Conservation (phyloP, 2,113 vertebrate species). For the Sapajus apella region DNA sequence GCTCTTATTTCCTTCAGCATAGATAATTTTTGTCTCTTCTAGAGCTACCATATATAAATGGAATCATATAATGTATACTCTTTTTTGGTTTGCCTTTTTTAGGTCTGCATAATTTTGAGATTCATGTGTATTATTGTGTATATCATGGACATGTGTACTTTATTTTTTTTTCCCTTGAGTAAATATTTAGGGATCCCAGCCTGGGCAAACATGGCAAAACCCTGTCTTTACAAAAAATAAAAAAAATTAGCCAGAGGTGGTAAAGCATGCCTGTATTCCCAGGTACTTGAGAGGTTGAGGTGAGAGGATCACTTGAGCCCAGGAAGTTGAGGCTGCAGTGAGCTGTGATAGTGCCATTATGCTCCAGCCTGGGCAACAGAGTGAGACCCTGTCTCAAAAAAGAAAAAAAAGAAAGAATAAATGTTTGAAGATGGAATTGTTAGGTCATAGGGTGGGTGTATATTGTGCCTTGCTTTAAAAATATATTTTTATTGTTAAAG, state of each 20-base stretch:
- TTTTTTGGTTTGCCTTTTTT: conserved; percentile 18
- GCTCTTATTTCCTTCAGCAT: background rate
- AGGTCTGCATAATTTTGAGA: conserved; percentile 5
- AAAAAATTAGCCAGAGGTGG: too few species aligned
- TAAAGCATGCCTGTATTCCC: too few species aligned
- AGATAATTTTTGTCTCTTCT: background rate
- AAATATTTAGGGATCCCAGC: background rate
- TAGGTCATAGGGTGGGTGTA: background rate
- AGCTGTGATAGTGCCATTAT: too few species aligned
- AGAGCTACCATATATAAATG: background rate
- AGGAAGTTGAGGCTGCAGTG: too few species aligned
- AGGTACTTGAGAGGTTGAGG: too few species aligned
- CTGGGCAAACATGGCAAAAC: too few species aligned
- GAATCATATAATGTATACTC: background rate
- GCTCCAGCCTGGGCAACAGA: too few species aligned
- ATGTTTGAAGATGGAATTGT: background rate
- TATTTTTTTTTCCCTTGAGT: background rate
- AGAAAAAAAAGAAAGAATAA: background rate
- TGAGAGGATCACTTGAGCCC: too few species aligned
- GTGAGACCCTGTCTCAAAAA: too few species aligned
- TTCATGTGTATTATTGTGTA: background rate
- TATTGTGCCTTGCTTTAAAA: conserved; percentile 22
- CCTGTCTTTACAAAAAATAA: too few species aligned
- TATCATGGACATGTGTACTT: background rate
- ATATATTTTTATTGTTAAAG: conserved; percentile 6